Evolutionary conservation across 2,797 vertebrate genomes (phyloP), one percentile per base, ranked within the genome.

Genomic region (Parauchenoglanis ngamensis): DNA sequence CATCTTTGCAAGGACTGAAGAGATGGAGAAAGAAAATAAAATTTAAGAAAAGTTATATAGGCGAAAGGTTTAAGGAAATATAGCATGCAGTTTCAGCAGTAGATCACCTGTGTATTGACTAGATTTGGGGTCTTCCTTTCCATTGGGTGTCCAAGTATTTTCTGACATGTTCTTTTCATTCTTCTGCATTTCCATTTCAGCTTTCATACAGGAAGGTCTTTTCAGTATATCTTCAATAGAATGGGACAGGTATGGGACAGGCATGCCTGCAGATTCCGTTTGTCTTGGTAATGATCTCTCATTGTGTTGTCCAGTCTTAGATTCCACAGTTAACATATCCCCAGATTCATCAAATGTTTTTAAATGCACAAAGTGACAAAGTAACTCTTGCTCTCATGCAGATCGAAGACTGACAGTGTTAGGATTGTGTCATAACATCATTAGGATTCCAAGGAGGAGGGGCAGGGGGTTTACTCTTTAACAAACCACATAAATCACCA

Each of bases 151-250:
- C 70, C 56, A 76, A 57, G 28, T 35, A 40, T 63, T 21, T 79
- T 52, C 56, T 61, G 79, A 44, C 5, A 5, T 21, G 56, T 25
- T 28, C 54, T 46, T 25, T 25, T 19, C 54, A 13, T 21, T 25
- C 25, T 31, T 70, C 67, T 61, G 75, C 40, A 46, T 28, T 5
- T 35, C 23, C 44, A 54, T 81, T 10, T 84, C 49, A 1, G 7
- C 46, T 31, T 31, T 31, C 75, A 54, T 40, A 56, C 56, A 40
- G 23, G 63, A 85, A 2, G 89, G 84, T 80, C 88, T 92, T 17
- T 82, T 89, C 73, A 92, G 86, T 59, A 92, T 92, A 67, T 88
- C 87, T 54, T 92, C 92, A 0, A 92, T 91, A 7, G 91, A 92
- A 86, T 92, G 90, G 8, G 89, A 85, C 83, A 92, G 87, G 44